Base-by-base conservation (phyloP, 2,888 invertebrate species). In the Latrodectus hesperus region DNA sequence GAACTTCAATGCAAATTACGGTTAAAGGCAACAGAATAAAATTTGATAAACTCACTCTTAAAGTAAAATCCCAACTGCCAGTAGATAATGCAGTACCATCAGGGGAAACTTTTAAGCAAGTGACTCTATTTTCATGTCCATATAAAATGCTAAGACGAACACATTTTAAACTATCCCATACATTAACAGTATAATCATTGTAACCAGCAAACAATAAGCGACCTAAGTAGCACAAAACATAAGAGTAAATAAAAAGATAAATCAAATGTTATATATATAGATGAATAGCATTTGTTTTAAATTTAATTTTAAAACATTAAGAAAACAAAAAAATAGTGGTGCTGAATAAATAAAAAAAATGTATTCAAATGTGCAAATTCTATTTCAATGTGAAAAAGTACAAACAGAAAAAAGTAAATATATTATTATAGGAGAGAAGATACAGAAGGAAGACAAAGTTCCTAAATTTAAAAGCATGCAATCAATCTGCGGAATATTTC, bases 81-180 rank as follows among this genome's bases (percentile, higher is more conserved):
- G 99, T 99, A 90, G 97, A 97, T 17, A 99, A 94, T 84, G 99
- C 98, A 60, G 99, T 98, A 89, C 99, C 99, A 94, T 99, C 99
- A 75, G 99, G 99, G 86, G 99, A 97, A 67, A 98, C 96, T 93
- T 96, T 96, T 89, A 98, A 94, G 93, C 96, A 96, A 78, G 96
- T 96, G 70, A 98, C 97, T 91, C 98, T 94, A 93, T 99, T 98
- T 93, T 99, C 99, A 93, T 99, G 99, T 1, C 98, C 98, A 92
- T 98, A 98, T 85, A 99, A 93, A 90, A 98, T 94, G 91, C 96
- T 96, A 75, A 98, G 95, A 89, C 99, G 94, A 91, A 95, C 95
- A 90, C 97, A 97, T 92, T 99, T 99, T 90, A 99, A 94, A 64
- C 98, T 97, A 93, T 99, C 99, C 99, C 99, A 99, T 60, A 98